Conservation (phyloP, 1,140 invertebrate genomes). For the Anastrepha obliqua region DNA sequence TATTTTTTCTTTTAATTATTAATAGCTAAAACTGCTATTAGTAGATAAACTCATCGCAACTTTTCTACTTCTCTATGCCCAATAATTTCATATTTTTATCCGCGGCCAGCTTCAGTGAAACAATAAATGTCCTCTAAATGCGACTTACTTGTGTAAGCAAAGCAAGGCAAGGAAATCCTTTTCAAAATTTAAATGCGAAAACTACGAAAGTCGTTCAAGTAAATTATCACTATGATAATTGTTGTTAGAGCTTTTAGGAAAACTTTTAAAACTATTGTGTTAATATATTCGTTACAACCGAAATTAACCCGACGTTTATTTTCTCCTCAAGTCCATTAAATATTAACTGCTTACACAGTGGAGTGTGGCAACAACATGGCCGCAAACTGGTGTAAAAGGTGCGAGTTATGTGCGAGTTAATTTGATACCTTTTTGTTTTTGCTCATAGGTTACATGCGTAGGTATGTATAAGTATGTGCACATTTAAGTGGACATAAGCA, state of each 20-base stretch:
- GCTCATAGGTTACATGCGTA: not conserved
- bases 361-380: slow-evolving; percentile 5
- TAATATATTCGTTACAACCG: not conserved
- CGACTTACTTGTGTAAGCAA: too few relatives aligned
- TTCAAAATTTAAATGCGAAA: not conserved
- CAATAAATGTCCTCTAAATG: too few relatives aligned
- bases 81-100: too few relatives aligned
- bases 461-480: not conserved
- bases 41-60: too few relatives aligned
- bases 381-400: not conserved
- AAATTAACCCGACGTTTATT: not conserved
- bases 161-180: not conserved
- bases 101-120: too few relatives aligned
- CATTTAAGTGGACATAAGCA: not conserved
- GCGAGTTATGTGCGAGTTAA: not conserved
- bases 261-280: not conserved
- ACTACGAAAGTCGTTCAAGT: too few relatives aligned
- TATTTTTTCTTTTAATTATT: too few relatives aligned
- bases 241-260: not conserved
- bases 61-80: too few relatives aligned
- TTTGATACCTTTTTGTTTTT: not conserved
- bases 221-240: not conserved
- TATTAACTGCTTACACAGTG: slow-evolving; percentile 5
- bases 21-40: too few relatives aligned
- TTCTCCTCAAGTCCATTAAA: not conserved